Evolutionary conservation across 2,888 invertebrate species (phyloP), one percentile per base, ranked within the genome.

Genomic region (Acrobasis repandana): DNA sequence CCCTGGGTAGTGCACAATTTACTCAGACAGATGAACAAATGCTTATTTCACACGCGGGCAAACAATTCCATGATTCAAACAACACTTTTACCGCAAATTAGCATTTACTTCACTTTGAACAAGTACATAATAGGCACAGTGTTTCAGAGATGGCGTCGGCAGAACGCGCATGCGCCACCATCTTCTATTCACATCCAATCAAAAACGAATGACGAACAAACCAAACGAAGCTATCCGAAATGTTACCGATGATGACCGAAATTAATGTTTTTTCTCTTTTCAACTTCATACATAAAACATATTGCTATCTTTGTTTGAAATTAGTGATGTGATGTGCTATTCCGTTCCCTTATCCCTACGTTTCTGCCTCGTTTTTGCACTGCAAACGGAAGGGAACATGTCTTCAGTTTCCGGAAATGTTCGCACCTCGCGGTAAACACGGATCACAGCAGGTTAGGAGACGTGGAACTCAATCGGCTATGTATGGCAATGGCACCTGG

Each of bases 111-210:
- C 75, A 80, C 80, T 81, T 73, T 76, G 77, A 77, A 79, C 80
- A 82, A 82, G 80, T 81, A 87, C 85, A 82, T 86, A 83, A 78
- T 83, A 86, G 81, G 85, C 84, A 88, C 86, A 88, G 85, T 86
- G 80, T 88, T 84, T 85, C 74, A 88, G 89, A 90, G 91, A 92
- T 93, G 93, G 93, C 93, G 93, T 93, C 93, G 91, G 87, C 89
- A 85, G 78, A 91, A 89, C 91, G 91, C 92, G 93, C 93, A 91
- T 91, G 93, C 92, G 91, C 92, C 90, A 89, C 88, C 90, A 86
- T 89, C 86, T 82, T 82, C 79, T 74, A 74, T 70, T 76, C 67
- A 83, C 80, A 71, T 74, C 91, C 90, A 91, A 90, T 91, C 82
- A 83, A 77, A 80, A 74, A 11, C 71, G 71, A 71, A 72, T 79